A percentile compares a stretch with the other conserved stretches of the same genome.
Conservation (phyloP, 2,797 vertebrate genomes). For the Spatula versicolor region DNA sequence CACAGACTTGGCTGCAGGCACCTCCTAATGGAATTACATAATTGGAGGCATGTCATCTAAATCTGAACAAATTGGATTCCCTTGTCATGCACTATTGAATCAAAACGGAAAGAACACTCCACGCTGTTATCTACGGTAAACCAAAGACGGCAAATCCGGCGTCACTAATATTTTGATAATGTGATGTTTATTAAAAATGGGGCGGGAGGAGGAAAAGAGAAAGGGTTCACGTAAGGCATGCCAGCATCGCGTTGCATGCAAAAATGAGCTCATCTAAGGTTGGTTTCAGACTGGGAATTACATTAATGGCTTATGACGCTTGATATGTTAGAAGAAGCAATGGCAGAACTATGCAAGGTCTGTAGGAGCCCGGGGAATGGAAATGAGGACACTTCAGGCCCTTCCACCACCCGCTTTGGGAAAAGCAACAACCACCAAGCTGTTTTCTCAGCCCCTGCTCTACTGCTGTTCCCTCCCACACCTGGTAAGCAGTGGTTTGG, state of each 20-base stretch:
- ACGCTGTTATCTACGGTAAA: slow-evolving; percentile 58
- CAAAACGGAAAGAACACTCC: slow-evolving; percentile 62
- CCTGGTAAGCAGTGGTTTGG: fast-evolving
- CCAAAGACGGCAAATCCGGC: slow-evolving; percentile 36
- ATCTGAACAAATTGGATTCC: slow-evolving; percentile 75
- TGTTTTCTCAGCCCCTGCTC: not conserved
- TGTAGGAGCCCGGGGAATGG: not conserved
- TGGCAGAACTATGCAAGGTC: fast-evolving
- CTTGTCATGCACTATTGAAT: slow-evolving; percentile 73
- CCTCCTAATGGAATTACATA: slow-evolving; percentile 75
- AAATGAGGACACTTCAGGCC: not conserved
- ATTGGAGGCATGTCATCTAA: slow-evolving; percentile 76
- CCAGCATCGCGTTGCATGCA: not conserved
- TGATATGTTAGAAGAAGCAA: not conserved
- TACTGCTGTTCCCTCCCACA: not conserved
- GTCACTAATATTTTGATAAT: slow-evolving; percentile 52
- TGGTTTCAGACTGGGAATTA: not conserved
- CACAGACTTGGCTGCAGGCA: slow-evolving; percentile 66
- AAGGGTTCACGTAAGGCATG: not conserved
- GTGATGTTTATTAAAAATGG: slow-evolving; percentile 29
- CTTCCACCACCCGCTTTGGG: not conserved
- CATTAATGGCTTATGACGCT: not conserved
- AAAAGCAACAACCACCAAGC: not conserved
- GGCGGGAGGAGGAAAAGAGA: not conserved
- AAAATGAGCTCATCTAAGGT: slow-evolving; percentile 5